Evolutionary conservation across 2,888 invertebrate species (phyloP).

Genomic region (Anticlea derivata): DNA sequence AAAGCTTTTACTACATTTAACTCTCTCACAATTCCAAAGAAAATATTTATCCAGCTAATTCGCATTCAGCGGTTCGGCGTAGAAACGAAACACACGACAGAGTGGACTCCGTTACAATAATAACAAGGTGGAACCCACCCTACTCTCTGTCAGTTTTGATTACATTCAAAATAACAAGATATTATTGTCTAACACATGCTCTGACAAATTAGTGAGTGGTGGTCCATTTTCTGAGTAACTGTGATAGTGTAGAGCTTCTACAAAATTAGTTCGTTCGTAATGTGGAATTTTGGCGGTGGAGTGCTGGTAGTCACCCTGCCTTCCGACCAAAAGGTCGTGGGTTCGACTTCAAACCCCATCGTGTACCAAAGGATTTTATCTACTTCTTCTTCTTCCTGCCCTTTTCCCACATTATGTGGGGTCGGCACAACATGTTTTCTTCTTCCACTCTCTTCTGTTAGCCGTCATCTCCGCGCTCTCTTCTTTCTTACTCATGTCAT

Average conservation of each 20-base stretch:
- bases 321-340: too few relatives aligned
- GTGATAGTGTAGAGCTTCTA: not conserved
- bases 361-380: too few relatives aligned
- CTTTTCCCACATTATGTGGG: too few relatives aligned
- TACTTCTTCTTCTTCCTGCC: too few relatives aligned
- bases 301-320: too few relatives aligned
- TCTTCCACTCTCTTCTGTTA: too few relatives aligned
- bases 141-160: constrained; percentile 41
- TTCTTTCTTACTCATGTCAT: too few relatives aligned
- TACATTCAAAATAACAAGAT: constrained; percentile 42
- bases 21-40: constrained; percentile 67
- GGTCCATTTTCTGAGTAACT: constrained; percentile 12
- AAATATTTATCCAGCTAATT: constrained; percentile 81
- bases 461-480: too few relatives aligned
- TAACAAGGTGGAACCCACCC: constrained; percentile 57
- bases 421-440: too few relatives aligned
- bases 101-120: constrained; percentile 74
- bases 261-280: too few relatives aligned
- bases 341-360: too few relatives aligned
- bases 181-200: constrained; percentile 27
- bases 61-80: constrained; percentile 68
- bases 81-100: constrained; percentile 77
- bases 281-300: too few relatives aligned
- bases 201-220: constrained; percentile 19
- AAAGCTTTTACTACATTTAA: constrained; percentile 57